Percentiles rank a stretch among this genome's conserved stretches.
phyloP scores from a whole-genome alignment of 2,113 vertebrate species.

The Apteryx owenii region DNA sequence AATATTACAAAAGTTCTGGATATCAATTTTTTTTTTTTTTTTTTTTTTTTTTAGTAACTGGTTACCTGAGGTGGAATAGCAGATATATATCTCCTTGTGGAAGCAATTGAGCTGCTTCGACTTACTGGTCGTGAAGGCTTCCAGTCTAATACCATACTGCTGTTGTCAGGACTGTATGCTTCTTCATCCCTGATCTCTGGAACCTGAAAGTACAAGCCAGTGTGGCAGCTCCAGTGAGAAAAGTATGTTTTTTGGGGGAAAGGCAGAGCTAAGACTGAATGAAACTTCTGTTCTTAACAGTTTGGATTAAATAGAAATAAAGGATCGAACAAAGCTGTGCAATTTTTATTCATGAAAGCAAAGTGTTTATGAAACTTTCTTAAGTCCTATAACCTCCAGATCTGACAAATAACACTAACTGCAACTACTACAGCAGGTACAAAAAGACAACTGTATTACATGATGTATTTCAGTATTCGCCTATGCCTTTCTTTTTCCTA shows the following conservation, averaged over 20 bases:
- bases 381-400: neutral
- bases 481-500: no score
- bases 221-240: neutral
- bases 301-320: neutral
- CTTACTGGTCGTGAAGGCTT: conserved; percentile 71
- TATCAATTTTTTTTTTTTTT: neutral
- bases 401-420: neutral
- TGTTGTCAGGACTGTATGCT: conserved; percentile 75
- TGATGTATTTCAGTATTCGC: neutral
- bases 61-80: conserved; percentile 85
- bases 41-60: neutral
- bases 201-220: conserved; percentile 69
- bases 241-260: neutral
- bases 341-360: neutral
- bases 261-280: neutral
- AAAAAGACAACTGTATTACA: neutral
- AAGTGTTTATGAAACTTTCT: neutral
- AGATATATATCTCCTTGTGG: conserved; percentile 81
- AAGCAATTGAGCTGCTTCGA: conserved; percentile 60
- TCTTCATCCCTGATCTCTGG: conserved; percentile 86
- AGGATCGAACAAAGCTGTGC: neutral
- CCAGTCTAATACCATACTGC: conserved; percentile 79
- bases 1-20: neutral
- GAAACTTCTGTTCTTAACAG: neutral
- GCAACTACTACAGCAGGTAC: neutral